These are phyloP conservation scores for Yponomeuta evonymella DNA, from an alignment of 2,888 invertebrate genomes.

Conservation along the genomic window DNA sequence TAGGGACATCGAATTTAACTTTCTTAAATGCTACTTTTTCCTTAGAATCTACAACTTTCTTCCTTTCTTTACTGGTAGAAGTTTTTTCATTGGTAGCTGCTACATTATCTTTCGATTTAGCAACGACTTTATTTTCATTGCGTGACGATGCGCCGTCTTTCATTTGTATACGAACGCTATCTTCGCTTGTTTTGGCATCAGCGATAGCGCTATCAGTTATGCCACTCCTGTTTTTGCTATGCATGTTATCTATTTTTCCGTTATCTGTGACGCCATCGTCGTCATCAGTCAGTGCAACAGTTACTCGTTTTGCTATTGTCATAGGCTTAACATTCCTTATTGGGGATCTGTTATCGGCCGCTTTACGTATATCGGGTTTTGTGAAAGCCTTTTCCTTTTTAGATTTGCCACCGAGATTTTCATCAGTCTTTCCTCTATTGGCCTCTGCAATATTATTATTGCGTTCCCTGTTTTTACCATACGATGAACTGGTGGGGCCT, in stretches of 20 bases:
- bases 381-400: neutral
- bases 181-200: neutral
- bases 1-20: neutral
- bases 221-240: neutral
- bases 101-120: neutral
- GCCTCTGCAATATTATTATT: constrained; percentile 24
- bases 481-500: neutral
- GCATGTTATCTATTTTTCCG: constrained; percentile 12
- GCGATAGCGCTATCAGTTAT: neutral
- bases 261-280: constrained; percentile 9
- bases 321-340: constrained; percentile 46
- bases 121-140: neutral
- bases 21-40: neutral
- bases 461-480: neutral
- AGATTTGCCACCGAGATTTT: neutral
- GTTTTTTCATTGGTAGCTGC: neutral
- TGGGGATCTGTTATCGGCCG: neutral
- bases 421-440: constrained; percentile 15
- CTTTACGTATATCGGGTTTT: neutral
- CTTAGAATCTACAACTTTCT: neutral
- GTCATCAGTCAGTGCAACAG: constrained; percentile 7
- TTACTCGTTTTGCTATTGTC: constrained; percentile 39
- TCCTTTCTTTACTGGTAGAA: neutral
- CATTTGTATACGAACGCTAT: neutral
- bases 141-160: neutral